A percentile compares a stretch with the other conserved stretches of the same genome.
phyloP scores from a whole-genome alignment of 2,797 vertebrate genomes.

The Dryobates pubescens region DNA sequence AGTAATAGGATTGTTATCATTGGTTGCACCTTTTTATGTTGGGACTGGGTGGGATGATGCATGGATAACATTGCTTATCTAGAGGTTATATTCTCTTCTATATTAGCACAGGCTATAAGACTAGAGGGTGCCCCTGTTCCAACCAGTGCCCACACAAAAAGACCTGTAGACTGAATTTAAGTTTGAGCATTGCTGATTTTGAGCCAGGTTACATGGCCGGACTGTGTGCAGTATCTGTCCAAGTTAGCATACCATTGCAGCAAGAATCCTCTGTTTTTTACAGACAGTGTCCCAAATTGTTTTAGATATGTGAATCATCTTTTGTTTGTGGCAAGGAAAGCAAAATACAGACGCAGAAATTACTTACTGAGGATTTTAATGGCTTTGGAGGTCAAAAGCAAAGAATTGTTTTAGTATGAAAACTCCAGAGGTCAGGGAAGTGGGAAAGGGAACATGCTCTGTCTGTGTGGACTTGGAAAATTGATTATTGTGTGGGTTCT shows the following conservation, averaged over 20 bases:
- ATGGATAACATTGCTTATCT: not conserved
- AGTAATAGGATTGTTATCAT: not conserved
- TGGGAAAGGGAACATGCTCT: not conserved
- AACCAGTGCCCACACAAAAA: not conserved
- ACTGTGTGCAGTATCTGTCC: not conserved
- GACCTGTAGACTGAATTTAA: constrained; percentile 10
- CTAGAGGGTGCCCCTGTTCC: not conserved
- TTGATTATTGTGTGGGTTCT: not conserved
- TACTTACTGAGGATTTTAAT: constrained; percentile 1
- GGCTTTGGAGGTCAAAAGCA: not conserved
- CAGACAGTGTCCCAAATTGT: constrained; percentile 13
- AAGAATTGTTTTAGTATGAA: constrained; percentile 12
- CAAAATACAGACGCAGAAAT: constrained; percentile 16
- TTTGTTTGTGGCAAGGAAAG: constrained; percentile 27
- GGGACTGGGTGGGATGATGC: not conserved
- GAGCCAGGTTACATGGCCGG: constrained; percentile 37
- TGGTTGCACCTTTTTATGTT: not conserved
- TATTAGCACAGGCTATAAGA: not conserved
- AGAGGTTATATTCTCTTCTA: not conserved
- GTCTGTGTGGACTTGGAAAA: constrained; percentile 14
- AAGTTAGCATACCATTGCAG: constrained; percentile 40
- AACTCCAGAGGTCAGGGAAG: not conserved
- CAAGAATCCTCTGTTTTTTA: not conserved
- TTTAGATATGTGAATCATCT: constrained; percentile 30
- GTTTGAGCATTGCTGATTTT: constrained; percentile 19